Evolutionary conservation across 1,140 invertebrate species (phyloP).

Genomic region (Andrena cerasifolii): DNA sequence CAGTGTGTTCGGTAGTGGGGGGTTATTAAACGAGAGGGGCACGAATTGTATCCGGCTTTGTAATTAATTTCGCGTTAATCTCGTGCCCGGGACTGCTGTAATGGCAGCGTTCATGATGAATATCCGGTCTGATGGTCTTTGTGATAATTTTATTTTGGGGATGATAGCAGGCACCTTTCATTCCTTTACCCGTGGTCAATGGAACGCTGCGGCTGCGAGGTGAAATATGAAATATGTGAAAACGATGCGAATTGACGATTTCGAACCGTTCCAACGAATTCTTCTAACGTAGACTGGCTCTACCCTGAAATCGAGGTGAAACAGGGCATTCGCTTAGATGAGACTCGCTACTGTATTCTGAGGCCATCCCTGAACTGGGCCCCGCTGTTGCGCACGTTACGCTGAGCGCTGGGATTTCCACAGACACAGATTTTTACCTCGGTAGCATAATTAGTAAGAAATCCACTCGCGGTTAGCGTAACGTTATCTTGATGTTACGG

Average conservation of each 20-base stretch:
- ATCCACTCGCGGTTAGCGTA: neutral
- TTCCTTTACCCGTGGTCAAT: too few species aligned
- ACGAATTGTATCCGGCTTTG: neutral
- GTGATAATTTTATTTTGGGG: too few species aligned
- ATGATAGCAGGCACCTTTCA: too few species aligned
- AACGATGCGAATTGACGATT: too few species aligned
- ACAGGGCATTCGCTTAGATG: neutral
- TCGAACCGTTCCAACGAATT: too few species aligned
- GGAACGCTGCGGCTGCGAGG: too few species aligned
- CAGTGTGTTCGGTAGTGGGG: neutral
- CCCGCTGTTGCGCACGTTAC: neutral
- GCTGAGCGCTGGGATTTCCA: neutral
- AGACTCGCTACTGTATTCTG: neutral
- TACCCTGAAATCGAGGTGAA: too few species aligned
- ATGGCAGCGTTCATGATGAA: neutral
- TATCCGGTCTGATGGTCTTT: neutral
- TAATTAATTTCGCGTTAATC: slow-evolving; percentile 11
- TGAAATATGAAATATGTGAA: too few species aligned
- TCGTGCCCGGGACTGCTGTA: neutral
- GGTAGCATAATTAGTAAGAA: neutral
- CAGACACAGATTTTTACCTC: neutral
- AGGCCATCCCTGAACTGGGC: neutral
- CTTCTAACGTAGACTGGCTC: too few species aligned
- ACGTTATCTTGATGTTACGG: slow-evolving; percentile 9
- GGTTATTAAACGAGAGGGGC: neutral